These are phyloP conservation scores for Alfaro cultratus DNA, from an alignment of 2,797 vertebrate species.

Conservation along the genomic window DNA sequence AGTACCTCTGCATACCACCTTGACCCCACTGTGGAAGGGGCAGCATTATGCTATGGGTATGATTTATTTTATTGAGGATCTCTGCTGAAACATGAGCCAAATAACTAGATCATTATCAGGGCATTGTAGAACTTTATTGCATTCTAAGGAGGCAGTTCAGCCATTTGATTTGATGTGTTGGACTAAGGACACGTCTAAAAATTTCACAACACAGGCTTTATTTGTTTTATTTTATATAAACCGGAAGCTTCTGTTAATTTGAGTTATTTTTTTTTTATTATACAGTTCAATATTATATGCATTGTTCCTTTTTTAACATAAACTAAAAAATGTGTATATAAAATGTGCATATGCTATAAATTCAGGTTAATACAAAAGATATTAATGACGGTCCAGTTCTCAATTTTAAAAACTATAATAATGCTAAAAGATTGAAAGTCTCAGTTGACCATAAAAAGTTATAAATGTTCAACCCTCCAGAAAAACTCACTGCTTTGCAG, in stretches of 20 bases:
- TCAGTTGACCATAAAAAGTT: not conserved
- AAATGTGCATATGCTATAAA: not conserved
- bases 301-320: not conserved
- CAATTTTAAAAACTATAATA: not conserved
- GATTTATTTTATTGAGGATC: not conserved
- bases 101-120: not conserved
- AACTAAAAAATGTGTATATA: not conserved
- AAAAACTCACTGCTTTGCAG: not conserved
- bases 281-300: not conserved
- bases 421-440: not conserved
- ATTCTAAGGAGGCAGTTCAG: not conserved
- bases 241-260: not conserved
- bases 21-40: not conserved
- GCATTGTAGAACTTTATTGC: not conserved
- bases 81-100: not conserved
- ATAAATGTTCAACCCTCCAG: not conserved
- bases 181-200: not conserved
- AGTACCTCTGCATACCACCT: not conserved
- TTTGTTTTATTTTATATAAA: not conserved
- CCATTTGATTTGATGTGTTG: not conserved
- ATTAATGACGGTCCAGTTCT: too few species aligned
- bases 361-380: not conserved
- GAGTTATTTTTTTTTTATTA: not conserved
- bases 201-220: not conserved
- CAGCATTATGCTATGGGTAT: not conserved